A percentile compares a stretch with the other conserved stretches of the same genome.
These are phyloP conservation scores for Thinocorus orbignyianus DNA, from an alignment of 2,113 vertebrate species.

Conservation along the genomic window DNA sequence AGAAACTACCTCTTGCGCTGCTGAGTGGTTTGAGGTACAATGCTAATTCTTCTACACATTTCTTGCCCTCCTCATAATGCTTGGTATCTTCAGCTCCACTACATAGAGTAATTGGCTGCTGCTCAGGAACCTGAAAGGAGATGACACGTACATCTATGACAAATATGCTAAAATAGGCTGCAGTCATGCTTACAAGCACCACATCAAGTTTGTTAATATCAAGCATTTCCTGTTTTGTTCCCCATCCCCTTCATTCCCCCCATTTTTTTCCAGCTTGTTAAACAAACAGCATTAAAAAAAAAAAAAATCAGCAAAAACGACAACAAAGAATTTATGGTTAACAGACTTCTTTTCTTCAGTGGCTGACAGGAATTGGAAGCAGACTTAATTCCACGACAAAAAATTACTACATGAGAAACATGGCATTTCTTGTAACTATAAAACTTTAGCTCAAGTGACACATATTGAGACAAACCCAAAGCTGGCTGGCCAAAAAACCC, in stretches of 20 bases:
- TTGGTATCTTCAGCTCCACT: conserved; percentile 93
- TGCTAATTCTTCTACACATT: conserved; percentile 97
- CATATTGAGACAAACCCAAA: background rate
- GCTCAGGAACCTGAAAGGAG: conserved; percentile 88
- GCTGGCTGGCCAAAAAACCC: background rate
- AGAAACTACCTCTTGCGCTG: conserved; percentile 87
- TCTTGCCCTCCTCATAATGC: conserved; percentile 96
- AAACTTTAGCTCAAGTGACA: background rate
- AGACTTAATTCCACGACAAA: background rate
- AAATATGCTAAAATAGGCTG: background rate
- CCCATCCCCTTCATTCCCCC: no score
- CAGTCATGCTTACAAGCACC: background rate
- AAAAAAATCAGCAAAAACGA: background rate
- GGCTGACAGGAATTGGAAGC: background rate
- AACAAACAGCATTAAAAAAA: background rate
- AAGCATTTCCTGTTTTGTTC: background rate
- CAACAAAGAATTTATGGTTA: background rate
- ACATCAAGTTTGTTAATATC: background rate
- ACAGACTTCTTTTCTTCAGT: background rate
- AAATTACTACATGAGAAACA: background rate
- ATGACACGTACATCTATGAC: background rate
- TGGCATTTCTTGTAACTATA: background rate
- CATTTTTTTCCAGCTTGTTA: background rate
- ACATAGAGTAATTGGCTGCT: conserved; percentile 91
- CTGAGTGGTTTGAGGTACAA: conserved; percentile 98